Evolutionary conservation across 2,113 vertebrate genomes (phyloP).

Genomic region (Myotis lucifugus): DNA sequence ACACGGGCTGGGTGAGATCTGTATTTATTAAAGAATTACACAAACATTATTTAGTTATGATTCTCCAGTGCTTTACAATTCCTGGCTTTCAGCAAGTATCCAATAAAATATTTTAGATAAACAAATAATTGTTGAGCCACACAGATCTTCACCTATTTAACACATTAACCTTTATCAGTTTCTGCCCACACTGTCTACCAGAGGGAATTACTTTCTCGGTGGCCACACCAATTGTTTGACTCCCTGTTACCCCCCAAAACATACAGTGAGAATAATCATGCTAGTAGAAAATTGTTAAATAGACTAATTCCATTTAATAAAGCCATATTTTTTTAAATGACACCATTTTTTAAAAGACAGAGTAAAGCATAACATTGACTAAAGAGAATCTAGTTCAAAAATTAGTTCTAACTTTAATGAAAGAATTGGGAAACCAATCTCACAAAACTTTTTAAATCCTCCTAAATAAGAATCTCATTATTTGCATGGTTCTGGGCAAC

Average conservation of each 20-base stretch:
- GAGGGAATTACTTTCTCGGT: neutral
- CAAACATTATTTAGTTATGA: neutral
- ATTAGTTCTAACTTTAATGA: conserved; percentile 34
- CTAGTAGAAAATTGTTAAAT: conserved; percentile 61
- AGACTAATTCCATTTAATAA: conserved; percentile 71
- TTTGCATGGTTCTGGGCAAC: neutral
- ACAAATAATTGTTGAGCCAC: neutral
- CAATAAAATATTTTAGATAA: conserved; percentile 28
- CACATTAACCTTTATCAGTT: neutral
- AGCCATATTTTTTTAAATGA: conserved; percentile 48
- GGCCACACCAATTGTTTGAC: neutral
- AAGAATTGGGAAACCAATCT: conserved; percentile 8
- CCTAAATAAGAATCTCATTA: neutral
- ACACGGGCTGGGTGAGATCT: neutral
- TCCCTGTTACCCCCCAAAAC: neutral
- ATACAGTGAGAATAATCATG: conserved; percentile 46
- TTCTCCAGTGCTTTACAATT: neutral
- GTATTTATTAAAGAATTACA: neutral
- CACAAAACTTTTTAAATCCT: neutral
- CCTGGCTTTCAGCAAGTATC: neutral
- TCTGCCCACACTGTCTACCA: neutral
- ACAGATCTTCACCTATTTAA: conserved; percentile 10
- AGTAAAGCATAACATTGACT: neutral
- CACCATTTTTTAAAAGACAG: conserved; percentile 36
- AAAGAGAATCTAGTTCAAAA: conserved; percentile 23